A percentile compares a stretch with the other conserved stretches of the same genome.
Evolutionary conservation across 2,113 vertebrate species (phyloP).

Genomic region (Nannospalax galili): DNA sequence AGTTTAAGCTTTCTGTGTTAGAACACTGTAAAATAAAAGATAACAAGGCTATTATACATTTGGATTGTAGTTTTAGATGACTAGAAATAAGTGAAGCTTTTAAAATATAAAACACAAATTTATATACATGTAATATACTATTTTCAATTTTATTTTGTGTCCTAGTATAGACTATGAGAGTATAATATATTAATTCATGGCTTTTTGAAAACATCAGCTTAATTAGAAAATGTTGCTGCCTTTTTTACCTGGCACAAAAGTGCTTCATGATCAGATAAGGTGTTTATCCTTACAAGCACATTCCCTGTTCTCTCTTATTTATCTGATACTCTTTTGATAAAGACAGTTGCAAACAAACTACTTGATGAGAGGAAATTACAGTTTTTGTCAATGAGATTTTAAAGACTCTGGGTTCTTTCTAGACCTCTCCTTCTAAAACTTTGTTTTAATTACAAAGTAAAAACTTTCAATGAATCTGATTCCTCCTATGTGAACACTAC

Average conservation of each 20-base stretch:
- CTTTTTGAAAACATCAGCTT: neutral
- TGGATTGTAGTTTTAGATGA: neutral
- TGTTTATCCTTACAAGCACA: neutral
- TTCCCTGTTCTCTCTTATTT: neutral
- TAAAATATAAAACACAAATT: conserved; percentile 7
- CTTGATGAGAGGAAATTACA: neutral
- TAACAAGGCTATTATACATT: neutral
- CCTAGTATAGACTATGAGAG: neutral
- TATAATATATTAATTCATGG: neutral
- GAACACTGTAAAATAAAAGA: neutral
- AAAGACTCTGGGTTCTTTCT: neutral
- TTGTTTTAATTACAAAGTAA: neutral
- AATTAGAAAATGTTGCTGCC: neutral
- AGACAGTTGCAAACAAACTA: neutral
- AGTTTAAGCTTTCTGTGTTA: neutral
- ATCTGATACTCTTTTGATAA: neutral
- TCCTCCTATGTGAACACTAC: neutral
- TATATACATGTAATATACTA: neutral
- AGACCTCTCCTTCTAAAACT: neutral
- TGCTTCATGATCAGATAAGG: neutral
- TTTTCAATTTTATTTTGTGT: neutral
- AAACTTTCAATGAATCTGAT: neutral
- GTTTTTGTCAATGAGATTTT: neutral
- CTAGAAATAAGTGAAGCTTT: conserved; percentile 5
- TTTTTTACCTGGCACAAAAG: neutral